Evolutionary conservation across 2,797 vertebrate genomes (phyloP).

Genomic region (Chromis chromis): DNA sequence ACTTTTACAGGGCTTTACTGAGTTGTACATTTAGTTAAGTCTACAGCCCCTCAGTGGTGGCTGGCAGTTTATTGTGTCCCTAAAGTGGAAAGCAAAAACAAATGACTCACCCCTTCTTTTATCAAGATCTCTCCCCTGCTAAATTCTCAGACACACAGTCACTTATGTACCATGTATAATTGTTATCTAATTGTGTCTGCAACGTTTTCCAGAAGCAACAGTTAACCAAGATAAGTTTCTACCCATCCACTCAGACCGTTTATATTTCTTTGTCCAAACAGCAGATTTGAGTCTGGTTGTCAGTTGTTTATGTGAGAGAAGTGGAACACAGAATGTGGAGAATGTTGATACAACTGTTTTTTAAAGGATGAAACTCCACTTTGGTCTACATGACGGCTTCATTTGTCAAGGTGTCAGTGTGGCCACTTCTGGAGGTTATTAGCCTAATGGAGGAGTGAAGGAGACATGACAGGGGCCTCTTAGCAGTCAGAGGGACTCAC

Average conservation of each 20-base stretch:
- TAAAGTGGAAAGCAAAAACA: conserved; percentile 23
- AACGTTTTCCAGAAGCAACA: not conserved
- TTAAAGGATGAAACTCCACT: conserved; percentile 37
- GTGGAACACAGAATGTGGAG: conserved; percentile 13
- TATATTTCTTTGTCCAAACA: conserved; percentile 39
- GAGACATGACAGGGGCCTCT: conserved; percentile 7
- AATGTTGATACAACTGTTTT: conserved; percentile 58
- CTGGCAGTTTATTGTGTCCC: not conserved
- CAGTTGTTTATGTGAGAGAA: conserved; percentile 16
- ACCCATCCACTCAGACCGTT: conserved; percentile 27
- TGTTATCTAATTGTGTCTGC: conserved; percentile 17
- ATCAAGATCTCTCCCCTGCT: conserved; percentile 17
- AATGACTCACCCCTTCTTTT: conserved; percentile 9
- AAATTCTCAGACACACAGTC: conserved; percentile 30
- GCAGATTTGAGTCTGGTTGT: conserved; percentile 36
- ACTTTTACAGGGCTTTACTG: not conserved
- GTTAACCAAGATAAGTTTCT: conserved; percentile 3
- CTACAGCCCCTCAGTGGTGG: not conserved
- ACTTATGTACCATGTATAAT: not conserved
- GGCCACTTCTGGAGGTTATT: conserved; percentile 33
- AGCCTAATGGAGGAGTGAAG: conserved; percentile 11
- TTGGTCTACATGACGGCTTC: conserved; percentile 22
- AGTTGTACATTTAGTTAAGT: conserved; percentile 21
- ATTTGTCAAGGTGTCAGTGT: conserved; percentile 51
- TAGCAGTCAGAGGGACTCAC: not conserved